phyloP scores from a whole-genome alignment of 2,113 vertebrate genomes.

The Petrocephalus microphthalmus region DNA sequence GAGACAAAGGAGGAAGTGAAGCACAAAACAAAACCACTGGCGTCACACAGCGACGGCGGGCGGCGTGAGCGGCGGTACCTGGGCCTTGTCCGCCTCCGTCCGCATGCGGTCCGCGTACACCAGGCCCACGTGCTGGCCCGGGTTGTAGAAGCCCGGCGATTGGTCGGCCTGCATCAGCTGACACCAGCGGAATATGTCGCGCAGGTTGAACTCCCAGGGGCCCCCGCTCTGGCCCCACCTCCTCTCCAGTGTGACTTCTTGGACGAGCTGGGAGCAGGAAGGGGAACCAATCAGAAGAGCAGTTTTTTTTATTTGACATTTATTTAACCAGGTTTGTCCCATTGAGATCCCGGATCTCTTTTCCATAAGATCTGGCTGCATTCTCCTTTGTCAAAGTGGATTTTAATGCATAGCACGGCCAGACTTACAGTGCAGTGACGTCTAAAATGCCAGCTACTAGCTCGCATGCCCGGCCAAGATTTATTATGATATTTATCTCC shows the following conservation, averaged over 20 bases:
- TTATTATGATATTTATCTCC: no score
- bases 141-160: conserved; percentile 78
- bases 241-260: conserved; percentile 76
- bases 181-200: conserved; percentile 96
- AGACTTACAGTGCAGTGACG: background rate
- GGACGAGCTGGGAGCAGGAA: conserved; percentile 66
- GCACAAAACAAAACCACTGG: background rate
- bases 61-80: conserved; percentile 49
- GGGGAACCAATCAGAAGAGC: background rate
- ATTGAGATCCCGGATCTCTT: no score
- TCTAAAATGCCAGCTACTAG: background rate
- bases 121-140: conserved; percentile 83
- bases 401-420: background rate
- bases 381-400: background rate
- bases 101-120: conserved; percentile 92
- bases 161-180: conserved; percentile 92
- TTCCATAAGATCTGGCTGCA: no score
- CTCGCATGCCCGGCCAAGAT: background rate
- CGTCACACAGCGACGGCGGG: background rate
- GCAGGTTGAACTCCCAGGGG: conserved; percentile 96
- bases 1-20: background rate
- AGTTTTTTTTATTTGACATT: no score
- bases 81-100: conserved; percentile 74
- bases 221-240: conserved; percentile 90
- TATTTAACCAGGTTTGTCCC: no score